Evolutionary conservation across 2,797 vertebrate species (phyloP), one percentile per base, ranked within the genome.

Genomic region (Garrulus glandarius): DNA sequence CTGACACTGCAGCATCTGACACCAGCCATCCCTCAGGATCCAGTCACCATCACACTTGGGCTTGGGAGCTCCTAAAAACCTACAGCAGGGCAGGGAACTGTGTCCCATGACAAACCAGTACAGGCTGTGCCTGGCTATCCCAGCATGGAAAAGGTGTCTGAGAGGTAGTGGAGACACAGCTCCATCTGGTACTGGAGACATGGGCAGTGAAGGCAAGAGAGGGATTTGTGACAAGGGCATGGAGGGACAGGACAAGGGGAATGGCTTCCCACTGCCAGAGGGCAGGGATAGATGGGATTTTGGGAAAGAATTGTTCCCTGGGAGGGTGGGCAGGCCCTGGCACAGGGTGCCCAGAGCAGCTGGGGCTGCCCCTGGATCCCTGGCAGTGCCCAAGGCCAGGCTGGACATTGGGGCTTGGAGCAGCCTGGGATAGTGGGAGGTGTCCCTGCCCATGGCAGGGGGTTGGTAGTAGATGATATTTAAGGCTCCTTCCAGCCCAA

Each of bases 301-400:
- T 12, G 65, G 11, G 39, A 27, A 41, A 5, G 1, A 71, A 71
- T 52, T 1, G 1, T 3, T 52, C 26, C 17, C 52, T 27, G 18
- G 0, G 15, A 77, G 30, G 15, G 18, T 23, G 34, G 24, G 1
- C 0, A 57, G 5, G 12, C 7, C 1, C 64, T 50, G 44, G 56
- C 20, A 39, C 20, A 77, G 50, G 13, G 1, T 69, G 50, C 26
- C 29, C 79, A 69, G 37, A 83, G 64, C 0, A 50, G 21, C n/a
- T 47, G 49, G 11, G 55, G 36, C 36, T 76, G 63, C 13, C n/a
- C 69, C 86, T 26, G 72, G n/a, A 49, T 21, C 55, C 49, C 32
- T 50, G 56, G 23, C 0, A 49, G 19, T 61, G 47, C 0, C 49
- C 63, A 12, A 55, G 27, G 61, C 47, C 86, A 68, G 2, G 32